Conservation (phyloP, 2,113 vertebrate genomes). For the Epinephelus fuscoguttatus region DNA sequence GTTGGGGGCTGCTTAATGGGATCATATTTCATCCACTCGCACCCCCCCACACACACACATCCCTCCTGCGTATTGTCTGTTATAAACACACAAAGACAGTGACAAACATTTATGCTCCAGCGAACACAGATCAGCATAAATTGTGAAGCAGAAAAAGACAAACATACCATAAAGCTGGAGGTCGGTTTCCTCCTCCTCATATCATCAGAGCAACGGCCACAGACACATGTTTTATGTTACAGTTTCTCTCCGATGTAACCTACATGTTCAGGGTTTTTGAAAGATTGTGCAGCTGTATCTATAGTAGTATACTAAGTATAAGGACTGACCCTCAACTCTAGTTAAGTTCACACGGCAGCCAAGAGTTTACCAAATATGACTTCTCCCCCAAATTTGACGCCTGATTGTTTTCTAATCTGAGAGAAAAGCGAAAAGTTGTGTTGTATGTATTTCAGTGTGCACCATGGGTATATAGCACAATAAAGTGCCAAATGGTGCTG, state of each 20-base stretch:
- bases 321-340: not conserved
- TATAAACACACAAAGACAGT: slow-evolving; percentile 50
- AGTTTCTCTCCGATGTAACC: not conserved
- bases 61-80: slow-evolving; percentile 19
- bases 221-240: slow-evolving; percentile 42
- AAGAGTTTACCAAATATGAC: not conserved
- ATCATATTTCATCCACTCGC: slow-evolving; percentile 62
- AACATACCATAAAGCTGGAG: slow-evolving; percentile 37
- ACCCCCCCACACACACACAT: slow-evolving; percentile 5
- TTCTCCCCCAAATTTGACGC: not conserved
- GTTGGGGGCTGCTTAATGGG: slow-evolving; percentile 37
- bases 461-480: not conserved
- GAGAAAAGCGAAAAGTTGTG: not conserved
- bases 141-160: slow-evolving; percentile 33
- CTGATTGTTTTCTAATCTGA: not conserved
- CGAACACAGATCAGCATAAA: slow-evolving; percentile 50
- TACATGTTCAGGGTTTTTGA: not conserved
- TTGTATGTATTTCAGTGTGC: not conserved
- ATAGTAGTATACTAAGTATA: not conserved
- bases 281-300: slow-evolving; percentile 1
- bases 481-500: not conserved
- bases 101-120: slow-evolving; percentile 33
- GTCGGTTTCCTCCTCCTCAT: slow-evolving; percentile 19
- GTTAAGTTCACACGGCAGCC: not conserved
- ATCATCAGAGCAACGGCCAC: not conserved